A percentile compares a stretch with the other conserved stretches of the same genome.
These are phyloP conservation scores for Andrena flavipes DNA, from an alignment of 2,888 invertebrate species.

Conservation along the genomic window DNA sequence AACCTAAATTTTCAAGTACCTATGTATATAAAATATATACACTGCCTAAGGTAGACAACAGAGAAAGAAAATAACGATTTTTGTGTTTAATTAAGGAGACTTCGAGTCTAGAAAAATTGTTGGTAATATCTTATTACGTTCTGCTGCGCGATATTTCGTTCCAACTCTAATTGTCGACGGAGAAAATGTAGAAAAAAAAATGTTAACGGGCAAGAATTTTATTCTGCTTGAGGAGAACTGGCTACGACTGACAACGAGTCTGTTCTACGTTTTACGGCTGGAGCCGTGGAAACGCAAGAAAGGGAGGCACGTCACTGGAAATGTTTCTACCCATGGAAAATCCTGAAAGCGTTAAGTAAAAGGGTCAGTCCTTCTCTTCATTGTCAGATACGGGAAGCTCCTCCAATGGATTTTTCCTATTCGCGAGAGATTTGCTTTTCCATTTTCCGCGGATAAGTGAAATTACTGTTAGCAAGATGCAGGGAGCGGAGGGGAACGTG, in stretches of 20 bases:
- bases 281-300: conserved; percentile 3
- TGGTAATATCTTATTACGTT: too few species aligned
- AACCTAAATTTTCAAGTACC: too few species aligned
- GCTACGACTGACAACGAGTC: neutral
- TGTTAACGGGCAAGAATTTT: neutral
- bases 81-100: too few species aligned
- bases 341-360: conserved; percentile 30
- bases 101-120: too few species aligned
- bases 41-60: too few species aligned
- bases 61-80: too few species aligned
- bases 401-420: conserved; percentile 16
- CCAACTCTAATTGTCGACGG: neutral
- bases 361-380: conserved; percentile 32
- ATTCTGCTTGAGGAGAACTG: neutral
- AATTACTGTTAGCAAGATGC: conserved; percentile 10
- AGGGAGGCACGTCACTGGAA: neutral
- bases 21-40: too few species aligned
- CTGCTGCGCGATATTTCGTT: neutral
- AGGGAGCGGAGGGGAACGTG: neutral
- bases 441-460: conserved; percentile 17
- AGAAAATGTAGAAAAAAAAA: neutral
- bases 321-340: conserved; percentile 21
- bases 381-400: conserved; percentile 12
- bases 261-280: neutral
- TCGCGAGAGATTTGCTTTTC: conserved; percentile 13